Evolutionary conservation across 2,888 invertebrate genomes (phyloP).

Genomic region (Pseudanteris insignis): DNA sequence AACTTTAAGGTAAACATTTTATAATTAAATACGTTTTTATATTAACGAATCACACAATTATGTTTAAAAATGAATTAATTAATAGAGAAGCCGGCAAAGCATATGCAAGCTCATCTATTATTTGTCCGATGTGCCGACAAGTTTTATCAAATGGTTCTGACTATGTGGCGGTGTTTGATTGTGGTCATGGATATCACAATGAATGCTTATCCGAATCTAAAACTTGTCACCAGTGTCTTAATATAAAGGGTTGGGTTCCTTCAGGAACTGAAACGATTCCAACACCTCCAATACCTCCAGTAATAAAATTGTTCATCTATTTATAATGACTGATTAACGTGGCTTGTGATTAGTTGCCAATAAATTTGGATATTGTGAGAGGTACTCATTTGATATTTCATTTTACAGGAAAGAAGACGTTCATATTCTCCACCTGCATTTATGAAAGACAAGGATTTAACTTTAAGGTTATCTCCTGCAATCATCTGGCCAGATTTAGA

Average conservation of each 20-base stretch:
- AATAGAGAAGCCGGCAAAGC: slow-evolving; percentile 59
- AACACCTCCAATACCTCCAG: slow-evolving; percentile 50
- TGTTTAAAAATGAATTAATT: too few relatives aligned
- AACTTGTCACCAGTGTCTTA: slow-evolving; percentile 61
- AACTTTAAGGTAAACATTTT: slow-evolving; percentile 53
- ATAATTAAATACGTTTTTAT: neutral
- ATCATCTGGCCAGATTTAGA: slow-evolving; percentile 61
- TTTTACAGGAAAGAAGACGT: slow-evolving; percentile 56
- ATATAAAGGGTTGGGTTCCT: slow-evolving; percentile 61
- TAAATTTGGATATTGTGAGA: too few relatives aligned
- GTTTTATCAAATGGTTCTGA: slow-evolving; percentile 56
- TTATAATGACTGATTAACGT: too few relatives aligned
- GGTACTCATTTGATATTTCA: too few relatives aligned
- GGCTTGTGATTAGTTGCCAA: too few relatives aligned
- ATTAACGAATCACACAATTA: too few relatives aligned
- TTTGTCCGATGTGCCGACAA: slow-evolving; percentile 60
- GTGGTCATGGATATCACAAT: slow-evolving; percentile 62
- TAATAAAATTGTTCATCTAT: slow-evolving; percentile 29
- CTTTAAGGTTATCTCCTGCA: slow-evolving; percentile 61
- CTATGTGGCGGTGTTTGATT: slow-evolving; percentile 59
- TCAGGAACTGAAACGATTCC: slow-evolving; percentile 51
- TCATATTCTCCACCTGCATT: slow-evolving; percentile 59
- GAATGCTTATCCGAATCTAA: slow-evolving; percentile 60
- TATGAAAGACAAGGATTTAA: slow-evolving; percentile 57
- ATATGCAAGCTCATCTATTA: slow-evolving; percentile 54